Conservation (phyloP, 30 jellyfish, hydroid and myxozoan genomes). For the Chrysaora quinquecirrha region DNA sequence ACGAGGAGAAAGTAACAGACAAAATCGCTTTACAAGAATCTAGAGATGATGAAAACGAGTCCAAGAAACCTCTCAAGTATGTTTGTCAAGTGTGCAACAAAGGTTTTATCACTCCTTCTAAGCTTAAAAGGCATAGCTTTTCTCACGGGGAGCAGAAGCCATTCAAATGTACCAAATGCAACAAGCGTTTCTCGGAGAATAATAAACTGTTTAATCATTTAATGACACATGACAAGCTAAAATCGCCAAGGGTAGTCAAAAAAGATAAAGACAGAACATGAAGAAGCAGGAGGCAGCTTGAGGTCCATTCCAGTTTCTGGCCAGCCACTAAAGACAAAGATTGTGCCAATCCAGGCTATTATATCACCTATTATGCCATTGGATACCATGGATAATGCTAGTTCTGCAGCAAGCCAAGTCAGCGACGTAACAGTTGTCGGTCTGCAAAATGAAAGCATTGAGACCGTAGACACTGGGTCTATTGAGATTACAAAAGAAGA, state of each 20-base stretch:
- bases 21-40: not conserved
- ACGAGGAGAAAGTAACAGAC: not conserved
- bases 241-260: not conserved
- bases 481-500: not conserved
- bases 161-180: constrained; percentile 51
- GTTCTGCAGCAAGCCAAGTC: not conserved
- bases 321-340: not conserved
- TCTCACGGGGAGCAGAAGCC: constrained; percentile 73
- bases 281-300: not conserved
- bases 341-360: not conserved
- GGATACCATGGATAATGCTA: not conserved
- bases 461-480: not conserved
- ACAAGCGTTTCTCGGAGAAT: constrained; percentile 65
- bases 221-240: constrained; percentile 47
- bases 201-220: constrained; percentile 65
- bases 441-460: not conserved
- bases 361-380: not conserved
- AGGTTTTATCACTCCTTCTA: constrained; percentile 66
- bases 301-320: not conserved
- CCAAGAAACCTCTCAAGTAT: constrained; percentile 44
- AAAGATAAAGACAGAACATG: constrained; percentile 5
- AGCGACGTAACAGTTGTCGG: not conserved
- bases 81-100: constrained; percentile 60
- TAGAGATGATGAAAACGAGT: not conserved
- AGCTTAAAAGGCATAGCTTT: constrained; percentile 61